These are phyloP conservation scores for Limnephilus rhombicus DNA, from an alignment of 2,888 invertebrate species.

Conservation along the genomic window DNA sequence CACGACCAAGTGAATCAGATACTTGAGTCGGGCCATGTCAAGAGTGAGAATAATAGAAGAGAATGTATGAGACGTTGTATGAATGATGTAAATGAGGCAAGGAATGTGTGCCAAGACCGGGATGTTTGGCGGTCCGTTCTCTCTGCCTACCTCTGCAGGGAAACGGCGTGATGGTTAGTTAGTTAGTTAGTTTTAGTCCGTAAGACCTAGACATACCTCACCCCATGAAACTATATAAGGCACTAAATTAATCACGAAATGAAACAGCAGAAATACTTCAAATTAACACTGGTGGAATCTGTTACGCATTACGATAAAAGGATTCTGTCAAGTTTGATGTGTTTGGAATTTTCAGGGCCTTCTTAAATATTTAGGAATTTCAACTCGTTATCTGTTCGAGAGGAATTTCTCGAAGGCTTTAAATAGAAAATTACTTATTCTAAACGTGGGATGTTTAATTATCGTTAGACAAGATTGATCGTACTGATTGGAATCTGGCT, in stretches of 20 bases:
- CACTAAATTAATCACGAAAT: background rate
- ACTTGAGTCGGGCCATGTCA: too few species aligned
- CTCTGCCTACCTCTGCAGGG: too few species aligned
- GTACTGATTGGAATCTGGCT: background rate
- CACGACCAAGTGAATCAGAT: too few species aligned
- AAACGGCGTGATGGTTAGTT: too few species aligned
- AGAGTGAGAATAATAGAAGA: too few species aligned
- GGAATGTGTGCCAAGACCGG: too few species aligned
- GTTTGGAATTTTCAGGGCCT: constrained; percentile 8
- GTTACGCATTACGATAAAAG: background rate
- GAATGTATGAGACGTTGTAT: too few species aligned
- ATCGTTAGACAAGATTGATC: constrained; percentile 38
- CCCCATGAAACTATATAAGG: background rate
- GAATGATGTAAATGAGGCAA: too few species aligned
- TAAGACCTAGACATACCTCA: too few species aligned
- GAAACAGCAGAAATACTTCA: background rate
- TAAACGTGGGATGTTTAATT: constrained; percentile 35
- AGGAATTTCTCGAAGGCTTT: constrained; percentile 20
- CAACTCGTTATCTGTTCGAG: background rate
- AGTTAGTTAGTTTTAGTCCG: too few species aligned
- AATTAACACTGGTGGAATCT: background rate
- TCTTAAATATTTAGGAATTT: constrained; percentile 30
- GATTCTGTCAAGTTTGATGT: constrained; percentile 36
- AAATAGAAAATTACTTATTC: constrained; percentile 2
- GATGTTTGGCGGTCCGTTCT: too few species aligned